These are phyloP conservation scores for Acanthopagrus latus DNA, from an alignment of 2,797 vertebrate species.

Conservation along the genomic window DNA sequence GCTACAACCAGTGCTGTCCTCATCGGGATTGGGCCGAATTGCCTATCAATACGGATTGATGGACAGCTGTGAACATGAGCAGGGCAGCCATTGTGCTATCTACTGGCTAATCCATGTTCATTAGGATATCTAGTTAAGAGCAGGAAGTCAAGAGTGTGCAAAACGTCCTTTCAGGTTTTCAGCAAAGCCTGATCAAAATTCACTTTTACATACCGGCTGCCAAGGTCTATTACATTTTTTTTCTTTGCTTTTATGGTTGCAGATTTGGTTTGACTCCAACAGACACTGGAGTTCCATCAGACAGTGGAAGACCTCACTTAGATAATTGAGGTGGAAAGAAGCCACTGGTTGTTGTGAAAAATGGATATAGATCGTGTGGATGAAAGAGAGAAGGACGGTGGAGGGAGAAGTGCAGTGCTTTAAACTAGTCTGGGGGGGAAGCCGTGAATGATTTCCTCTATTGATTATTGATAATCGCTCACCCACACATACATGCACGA, in stretches of 20 bases:
- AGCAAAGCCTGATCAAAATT: slow-evolving; percentile 40
- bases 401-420: slow-evolving; percentile 46
- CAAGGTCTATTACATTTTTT: slow-evolving; percentile 6
- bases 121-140: slow-evolving; percentile 20
- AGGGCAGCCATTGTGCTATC: slow-evolving; percentile 3
- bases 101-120: slow-evolving; percentile 44
- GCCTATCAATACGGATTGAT: slow-evolving; percentile 50
- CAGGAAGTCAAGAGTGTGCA: neutral
- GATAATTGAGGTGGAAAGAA: slow-evolving; percentile 72
- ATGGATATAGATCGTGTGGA: slow-evolving; percentile 47
- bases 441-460: slow-evolving; percentile 70
- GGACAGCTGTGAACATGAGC: slow-evolving; percentile 39
- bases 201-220: slow-evolving; percentile 30
- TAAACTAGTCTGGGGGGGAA: slow-evolving; percentile 45
- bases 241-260: slow-evolving; percentile 32
- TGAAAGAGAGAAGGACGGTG: slow-evolving; percentile 43
- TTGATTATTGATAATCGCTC: slow-evolving; percentile 84
- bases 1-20: slow-evolving; percentile 66
- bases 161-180: slow-evolving; percentile 7
- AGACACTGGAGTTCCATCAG: slow-evolving; percentile 59
- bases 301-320: slow-evolving; percentile 67
- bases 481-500: slow-evolving; percentile 52
- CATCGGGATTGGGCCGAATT: slow-evolving; percentile 31
- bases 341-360: slow-evolving; percentile 68
- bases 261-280: slow-evolving; percentile 61